These are phyloP conservation scores for Oligia fasciuncula DNA, from an alignment of 2,888 invertebrate genomes.

Conservation along the genomic window DNA sequence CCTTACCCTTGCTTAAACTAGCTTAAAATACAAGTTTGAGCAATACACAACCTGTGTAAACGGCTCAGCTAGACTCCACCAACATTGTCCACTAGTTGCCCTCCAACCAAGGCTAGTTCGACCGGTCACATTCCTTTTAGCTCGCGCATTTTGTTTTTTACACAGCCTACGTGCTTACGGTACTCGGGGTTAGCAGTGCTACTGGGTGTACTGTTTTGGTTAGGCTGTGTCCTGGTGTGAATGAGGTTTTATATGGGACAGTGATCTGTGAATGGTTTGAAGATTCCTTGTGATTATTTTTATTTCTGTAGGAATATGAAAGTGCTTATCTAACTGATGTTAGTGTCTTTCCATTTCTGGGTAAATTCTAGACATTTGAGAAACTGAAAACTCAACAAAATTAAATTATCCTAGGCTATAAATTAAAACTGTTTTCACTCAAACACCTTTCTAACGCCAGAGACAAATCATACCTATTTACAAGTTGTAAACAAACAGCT, in stretches of 20 bases:
- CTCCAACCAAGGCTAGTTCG: conserved; percentile 79
- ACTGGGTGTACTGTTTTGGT: conserved; percentile 21
- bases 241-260: neutral
- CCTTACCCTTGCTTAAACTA: conserved; percentile 35
- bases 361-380: neutral
- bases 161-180: conserved; percentile 48
- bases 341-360: neutral
- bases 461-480: neutral
- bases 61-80: conserved; percentile 26
- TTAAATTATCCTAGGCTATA: neutral
- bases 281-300: neutral
- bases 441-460: neutral
- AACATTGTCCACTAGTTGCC: conserved; percentile 69
- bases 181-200: conserved; percentile 41
- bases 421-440: neutral
- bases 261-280: neutral
- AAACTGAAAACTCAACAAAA: too few relatives aligned
- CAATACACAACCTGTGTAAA: conserved; percentile 10
- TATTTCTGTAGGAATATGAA: neutral
- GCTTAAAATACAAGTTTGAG: conserved; percentile 41
- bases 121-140: conserved; percentile 77
- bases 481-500: conserved; percentile 11
- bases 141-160: conserved; percentile 51
- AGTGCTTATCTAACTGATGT: neutral
- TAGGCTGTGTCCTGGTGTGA: conserved; percentile 45